A percentile compares a stretch with the other conserved stretches of the same genome.
These are phyloP conservation scores for Macrotrachela quadricornifera DNA, from an alignment of 1,140 invertebrate species.

Conservation along the genomic window DNA sequence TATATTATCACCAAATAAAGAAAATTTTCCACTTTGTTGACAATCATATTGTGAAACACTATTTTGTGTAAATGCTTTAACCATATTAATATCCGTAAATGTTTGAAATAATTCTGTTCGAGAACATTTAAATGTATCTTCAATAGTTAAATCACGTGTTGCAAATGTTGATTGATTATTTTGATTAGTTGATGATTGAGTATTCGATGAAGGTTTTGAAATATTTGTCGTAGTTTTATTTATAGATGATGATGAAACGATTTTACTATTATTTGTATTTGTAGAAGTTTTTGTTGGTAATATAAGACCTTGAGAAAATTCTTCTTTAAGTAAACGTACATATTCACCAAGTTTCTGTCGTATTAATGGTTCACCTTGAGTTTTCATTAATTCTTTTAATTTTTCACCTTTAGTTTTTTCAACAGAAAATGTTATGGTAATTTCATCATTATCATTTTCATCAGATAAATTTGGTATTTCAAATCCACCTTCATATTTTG, in stretches of 20 bases:
- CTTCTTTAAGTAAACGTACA: slow-evolving; percentile 58
- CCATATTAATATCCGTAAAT: slow-evolving; percentile 39
- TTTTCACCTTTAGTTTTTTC: slow-evolving; percentile 40
- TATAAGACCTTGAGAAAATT: slow-evolving; percentile 59
- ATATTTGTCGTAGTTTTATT: no score
- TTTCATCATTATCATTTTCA: slow-evolving; percentile 77
- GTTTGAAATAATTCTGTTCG: no score
- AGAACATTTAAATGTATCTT: no score
- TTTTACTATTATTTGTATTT: no score
- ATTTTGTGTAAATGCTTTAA: slow-evolving; percentile 52
- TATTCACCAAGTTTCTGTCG: slow-evolving; percentile 57
- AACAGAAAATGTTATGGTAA: slow-evolving; percentile 31
- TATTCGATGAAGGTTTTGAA: no score
- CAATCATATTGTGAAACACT: slow-evolving; percentile 39
- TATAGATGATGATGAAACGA: no score
- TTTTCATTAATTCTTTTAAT: slow-evolving; percentile 61
- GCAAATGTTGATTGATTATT: no score
- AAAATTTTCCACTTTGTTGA: slow-evolving; percentile 61
- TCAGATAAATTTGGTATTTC: slow-evolving; percentile 86
- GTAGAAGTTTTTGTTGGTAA: slow-evolving; percentile 53
- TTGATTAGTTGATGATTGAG: no score
- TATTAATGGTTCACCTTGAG: slow-evolving; percentile 49
- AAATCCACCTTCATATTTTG: slow-evolving; percentile 50
- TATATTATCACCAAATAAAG: slow-evolving; percentile 73
- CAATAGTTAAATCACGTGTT: no score